Conservation (phyloP, 2,113 vertebrate species). For the Steatornis caripensis region DNA sequence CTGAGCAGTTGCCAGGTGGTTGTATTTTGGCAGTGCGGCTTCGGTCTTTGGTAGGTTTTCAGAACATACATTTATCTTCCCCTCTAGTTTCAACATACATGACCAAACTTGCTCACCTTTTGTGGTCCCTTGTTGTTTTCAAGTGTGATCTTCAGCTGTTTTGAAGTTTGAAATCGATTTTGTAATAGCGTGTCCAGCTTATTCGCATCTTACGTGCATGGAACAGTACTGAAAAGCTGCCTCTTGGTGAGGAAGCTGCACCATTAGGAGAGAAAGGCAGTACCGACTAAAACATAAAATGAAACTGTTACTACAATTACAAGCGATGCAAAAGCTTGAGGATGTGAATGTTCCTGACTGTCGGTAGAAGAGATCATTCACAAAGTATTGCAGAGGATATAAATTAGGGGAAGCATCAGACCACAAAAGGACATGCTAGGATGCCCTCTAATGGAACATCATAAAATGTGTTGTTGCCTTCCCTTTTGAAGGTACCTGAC, state of each 20-base stretch:
- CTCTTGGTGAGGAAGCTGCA: neutral
- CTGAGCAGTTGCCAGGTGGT: neutral
- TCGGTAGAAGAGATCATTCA: neutral
- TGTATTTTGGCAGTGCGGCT: neutral
- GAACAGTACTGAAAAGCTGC: neutral
- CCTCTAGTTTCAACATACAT: neutral
- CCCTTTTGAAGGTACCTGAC: neutral
- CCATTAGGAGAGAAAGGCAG: neutral
- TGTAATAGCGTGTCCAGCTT: neutral
- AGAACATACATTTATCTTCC: neutral
- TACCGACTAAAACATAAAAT: neutral
- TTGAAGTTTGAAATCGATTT: neutral
- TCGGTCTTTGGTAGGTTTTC: neutral
- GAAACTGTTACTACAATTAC: neutral
- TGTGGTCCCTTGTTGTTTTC: neutral
- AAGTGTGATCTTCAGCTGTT: neutral
- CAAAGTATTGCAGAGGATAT: neutral
- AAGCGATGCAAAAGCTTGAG: neutral
- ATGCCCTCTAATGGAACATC: constrained; percentile 60
- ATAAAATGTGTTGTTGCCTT: neutral
- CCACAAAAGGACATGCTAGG: constrained; percentile 39
- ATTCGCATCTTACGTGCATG: neutral
- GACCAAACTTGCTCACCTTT: neutral
- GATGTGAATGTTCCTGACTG: neutral
- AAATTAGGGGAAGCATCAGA: neutral